These are phyloP conservation scores for Scomberomorus guttatus DNA, from an alignment of 2,797 vertebrate species.

Conservation along the genomic window DNA sequence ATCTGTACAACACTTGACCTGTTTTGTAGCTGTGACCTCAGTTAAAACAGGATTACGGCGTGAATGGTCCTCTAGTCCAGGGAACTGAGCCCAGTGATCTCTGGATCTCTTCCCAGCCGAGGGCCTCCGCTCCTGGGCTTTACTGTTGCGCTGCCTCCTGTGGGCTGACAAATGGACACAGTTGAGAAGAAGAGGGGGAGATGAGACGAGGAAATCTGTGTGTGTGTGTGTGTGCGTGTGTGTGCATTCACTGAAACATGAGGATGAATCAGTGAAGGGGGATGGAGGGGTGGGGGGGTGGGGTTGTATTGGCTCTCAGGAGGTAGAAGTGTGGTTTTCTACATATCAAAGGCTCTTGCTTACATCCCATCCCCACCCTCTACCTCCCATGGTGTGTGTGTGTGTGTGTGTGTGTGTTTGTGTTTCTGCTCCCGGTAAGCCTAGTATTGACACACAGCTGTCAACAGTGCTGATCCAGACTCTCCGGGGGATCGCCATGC, in stretches of 20 bases:
- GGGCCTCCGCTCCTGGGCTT: slow-evolving; percentile 28
- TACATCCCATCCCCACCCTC: slow-evolving; percentile 54
- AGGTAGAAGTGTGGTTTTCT: slow-evolving; percentile 67
- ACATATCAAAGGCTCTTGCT: slow-evolving; percentile 80
- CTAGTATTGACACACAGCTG: slow-evolving; percentile 70
- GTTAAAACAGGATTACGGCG: slow-evolving; percentile 36
- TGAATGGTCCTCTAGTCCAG: slow-evolving; percentile 19
- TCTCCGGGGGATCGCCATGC: slow-evolving; percentile 39
- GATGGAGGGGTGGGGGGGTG: background rate
- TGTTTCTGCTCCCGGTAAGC: slow-evolving; percentile 53
- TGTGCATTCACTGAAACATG: slow-evolving; percentile 17
- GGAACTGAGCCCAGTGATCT: slow-evolving; percentile 23
- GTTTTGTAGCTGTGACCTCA: slow-evolving; percentile 15
- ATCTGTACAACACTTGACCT: slow-evolving; percentile 35
- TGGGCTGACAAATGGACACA: slow-evolving; percentile 2
- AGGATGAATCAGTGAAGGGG: slow-evolving; percentile 32
- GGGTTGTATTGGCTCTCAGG: slow-evolving; percentile 49
- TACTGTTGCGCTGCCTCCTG: slow-evolving; percentile 18
- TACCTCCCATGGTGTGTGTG: slow-evolving; percentile 64
- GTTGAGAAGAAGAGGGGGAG: background rate
- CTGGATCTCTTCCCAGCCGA: background rate
- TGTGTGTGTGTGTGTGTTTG: slow-evolving; percentile 21
- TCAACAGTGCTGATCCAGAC: slow-evolving; percentile 57
- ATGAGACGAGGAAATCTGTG: slow-evolving; percentile 12
- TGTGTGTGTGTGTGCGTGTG: slow-evolving; percentile 15